Evolutionary conservation across 1,140 invertebrate species (phyloP).

Genomic region (Microplitis mediator): DNA sequence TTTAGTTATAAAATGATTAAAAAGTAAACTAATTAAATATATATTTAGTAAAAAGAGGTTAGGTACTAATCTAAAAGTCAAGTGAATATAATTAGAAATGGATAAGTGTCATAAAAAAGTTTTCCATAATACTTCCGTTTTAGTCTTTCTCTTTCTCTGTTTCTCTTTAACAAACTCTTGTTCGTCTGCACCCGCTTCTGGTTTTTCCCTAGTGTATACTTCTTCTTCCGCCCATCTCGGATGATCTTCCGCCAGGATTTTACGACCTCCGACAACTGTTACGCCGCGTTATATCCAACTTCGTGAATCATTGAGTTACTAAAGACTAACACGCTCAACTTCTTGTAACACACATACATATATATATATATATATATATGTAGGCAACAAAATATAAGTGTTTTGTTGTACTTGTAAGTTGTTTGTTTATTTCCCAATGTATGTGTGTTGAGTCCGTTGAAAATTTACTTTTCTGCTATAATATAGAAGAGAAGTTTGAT

Average conservation of each 20-base stretch:
- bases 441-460: not conserved
- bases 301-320: constrained; percentile 27
- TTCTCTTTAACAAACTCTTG: not conserved
- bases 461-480: not conserved
- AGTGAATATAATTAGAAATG: too few relatives aligned
- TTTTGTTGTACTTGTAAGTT: not conserved
- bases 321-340: not conserved
- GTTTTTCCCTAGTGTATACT: not conserved
- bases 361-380: not conserved
- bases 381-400: not conserved
- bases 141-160: not conserved
- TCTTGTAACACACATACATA: not conserved
- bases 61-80: too few relatives aligned
- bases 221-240: not conserved
- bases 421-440: not conserved
- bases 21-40: too few relatives aligned
- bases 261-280: constrained; percentile 14
- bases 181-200: too few relatives aligned
- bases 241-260: constrained; percentile 16
- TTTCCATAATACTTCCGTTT: not conserved
- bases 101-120: too few relatives aligned
- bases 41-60: too few relatives aligned
- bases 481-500: not conserved
- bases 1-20: too few relatives aligned
- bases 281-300: not conserved